Base-by-base conservation (phyloP, 2,888 invertebrate species). In the Ophioninae sp. region DNA sequence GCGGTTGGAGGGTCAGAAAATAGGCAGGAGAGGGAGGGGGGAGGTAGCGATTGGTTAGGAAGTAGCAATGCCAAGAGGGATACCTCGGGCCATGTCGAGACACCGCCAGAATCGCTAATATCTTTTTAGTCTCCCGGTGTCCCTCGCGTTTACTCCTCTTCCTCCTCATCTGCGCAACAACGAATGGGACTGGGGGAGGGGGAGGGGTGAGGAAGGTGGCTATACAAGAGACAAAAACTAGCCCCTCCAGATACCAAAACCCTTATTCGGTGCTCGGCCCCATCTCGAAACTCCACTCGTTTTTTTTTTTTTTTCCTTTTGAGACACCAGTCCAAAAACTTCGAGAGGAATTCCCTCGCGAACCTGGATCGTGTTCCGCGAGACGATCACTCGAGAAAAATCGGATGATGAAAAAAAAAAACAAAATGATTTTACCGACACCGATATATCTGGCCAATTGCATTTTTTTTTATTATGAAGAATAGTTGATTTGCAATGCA, bases 61-160 rank as follows among this genome's bases (percentile, higher is more conserved):
- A 79, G 85, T 83, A 86, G 87, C 86, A 85, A 85, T 86, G 85
- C n/a, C 81, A 87, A 84, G 84, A 85, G 86, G 87, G 87, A 87
- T 75, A 76, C 83, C 85, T 81, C 82, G 86, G 82, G 79, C 83
- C 83, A 59, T 41, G 86, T 85, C 73, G 84, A 85, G 88, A 90
- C 90, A 87, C 88, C 87, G 85, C 86, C 87, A 87, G 90, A 90
- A 90, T 90, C 89, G 87, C 89, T 90, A 89, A 90, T 90, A 89
- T 89, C 87, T 72, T 72, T 72, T 72, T 39, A 51, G 71, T 61
- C 72, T 75, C 67, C 61, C 22, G 13, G 17, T 63, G 20, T 58
- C 71, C 37, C 59, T 64, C 56, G 20, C 71, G 69, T 69, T 39
- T 56, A 10, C 44, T 44, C 67, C 20, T 71, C 2, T n/a, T 58